Percentiles rank a stretch among this genome's conserved stretches.
These are phyloP conservation scores for Cuculus canorus DNA, from an alignment of 2,797 vertebrate genomes.

Conservation along the genomic window DNA sequence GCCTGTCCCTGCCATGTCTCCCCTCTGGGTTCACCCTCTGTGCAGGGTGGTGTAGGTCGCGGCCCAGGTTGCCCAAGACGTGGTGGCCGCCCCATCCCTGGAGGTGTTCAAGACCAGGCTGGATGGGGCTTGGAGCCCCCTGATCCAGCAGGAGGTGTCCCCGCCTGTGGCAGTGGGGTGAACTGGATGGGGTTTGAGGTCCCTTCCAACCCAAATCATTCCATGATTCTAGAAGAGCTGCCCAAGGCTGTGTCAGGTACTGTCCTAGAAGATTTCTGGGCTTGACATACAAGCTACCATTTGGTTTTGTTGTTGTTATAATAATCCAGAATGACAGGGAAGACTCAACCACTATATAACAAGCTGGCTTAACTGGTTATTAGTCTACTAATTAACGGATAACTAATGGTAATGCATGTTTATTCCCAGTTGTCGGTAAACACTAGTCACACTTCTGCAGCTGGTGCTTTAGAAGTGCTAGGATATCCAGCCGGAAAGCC, in stretches of 20 bases:
- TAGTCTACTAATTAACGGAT: neutral
- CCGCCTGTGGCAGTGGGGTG: too few relatives aligned
- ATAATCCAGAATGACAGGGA: neutral
- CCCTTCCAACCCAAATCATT: too few relatives aligned
- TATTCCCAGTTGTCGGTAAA: neutral
- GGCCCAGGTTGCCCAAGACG: too few relatives aligned
- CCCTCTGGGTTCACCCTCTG: neutral
- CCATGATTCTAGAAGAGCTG: neutral
- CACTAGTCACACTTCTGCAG: neutral
- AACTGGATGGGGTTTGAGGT: too few relatives aligned
- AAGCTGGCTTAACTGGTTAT: neutral
- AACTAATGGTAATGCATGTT: neutral
- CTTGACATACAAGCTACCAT: neutral
- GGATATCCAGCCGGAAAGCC: neutral
- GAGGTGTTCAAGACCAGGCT: too few relatives aligned
- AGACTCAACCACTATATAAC: neutral
- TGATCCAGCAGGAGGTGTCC: too few relatives aligned
- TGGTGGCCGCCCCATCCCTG: too few relatives aligned
- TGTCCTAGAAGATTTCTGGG: neutral
- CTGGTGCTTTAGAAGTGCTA: neutral
- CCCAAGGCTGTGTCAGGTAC: too few relatives aligned
- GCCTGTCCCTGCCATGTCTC: neutral
- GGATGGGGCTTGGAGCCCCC: too few relatives aligned
- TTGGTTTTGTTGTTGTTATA: neutral
- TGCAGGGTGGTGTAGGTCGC: neutral